These are phyloP conservation scores for Elaphurus davidianus DNA, from an alignment of 2,113 vertebrate genomes.

Conservation along the genomic window DNA sequence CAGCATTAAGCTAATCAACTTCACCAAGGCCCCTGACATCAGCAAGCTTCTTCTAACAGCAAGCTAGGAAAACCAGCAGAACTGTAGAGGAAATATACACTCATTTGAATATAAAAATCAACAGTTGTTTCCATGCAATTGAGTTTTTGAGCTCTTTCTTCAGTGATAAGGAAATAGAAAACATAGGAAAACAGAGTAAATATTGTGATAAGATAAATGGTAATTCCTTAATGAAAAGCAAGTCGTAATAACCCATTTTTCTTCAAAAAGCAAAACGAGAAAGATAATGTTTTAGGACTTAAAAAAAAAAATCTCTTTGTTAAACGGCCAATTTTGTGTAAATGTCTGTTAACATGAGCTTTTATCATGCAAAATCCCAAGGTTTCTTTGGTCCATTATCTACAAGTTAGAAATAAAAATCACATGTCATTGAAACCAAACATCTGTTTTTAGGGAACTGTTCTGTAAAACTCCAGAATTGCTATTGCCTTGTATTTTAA, in stretches of 20 bases:
- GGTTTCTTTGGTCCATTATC: constrained; percentile 53
- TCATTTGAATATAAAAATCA: neutral
- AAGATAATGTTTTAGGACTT: constrained; percentile 33
- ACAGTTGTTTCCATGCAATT: neutral
- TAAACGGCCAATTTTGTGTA: constrained; percentile 54
- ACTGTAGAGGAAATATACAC: neutral
- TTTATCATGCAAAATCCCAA: constrained; percentile 68
- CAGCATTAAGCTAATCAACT: neutral
- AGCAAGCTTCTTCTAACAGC: neutral
- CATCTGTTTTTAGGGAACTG: constrained; percentile 63
- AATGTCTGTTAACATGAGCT: constrained; percentile 48
- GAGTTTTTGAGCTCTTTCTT: constrained; percentile 27
- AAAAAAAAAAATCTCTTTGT: constrained; percentile 26
- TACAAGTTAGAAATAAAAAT: constrained; percentile 59
- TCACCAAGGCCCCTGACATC: neutral
- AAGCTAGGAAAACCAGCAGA: neutral
- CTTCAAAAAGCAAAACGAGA: constrained; percentile 19
- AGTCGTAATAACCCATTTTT: constrained; percentile 23
- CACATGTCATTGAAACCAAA: constrained; percentile 52
- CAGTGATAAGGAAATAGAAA: neutral
- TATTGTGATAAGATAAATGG: constrained; percentile 61
- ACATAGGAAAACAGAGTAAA: constrained; percentile 49
- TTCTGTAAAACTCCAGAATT: neutral
- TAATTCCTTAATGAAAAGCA: constrained; percentile 58
- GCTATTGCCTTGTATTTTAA: constrained; percentile 49